Evolutionary conservation across 2,113 vertebrate species (phyloP).

Genomic region (Bos indicus): DNA sequence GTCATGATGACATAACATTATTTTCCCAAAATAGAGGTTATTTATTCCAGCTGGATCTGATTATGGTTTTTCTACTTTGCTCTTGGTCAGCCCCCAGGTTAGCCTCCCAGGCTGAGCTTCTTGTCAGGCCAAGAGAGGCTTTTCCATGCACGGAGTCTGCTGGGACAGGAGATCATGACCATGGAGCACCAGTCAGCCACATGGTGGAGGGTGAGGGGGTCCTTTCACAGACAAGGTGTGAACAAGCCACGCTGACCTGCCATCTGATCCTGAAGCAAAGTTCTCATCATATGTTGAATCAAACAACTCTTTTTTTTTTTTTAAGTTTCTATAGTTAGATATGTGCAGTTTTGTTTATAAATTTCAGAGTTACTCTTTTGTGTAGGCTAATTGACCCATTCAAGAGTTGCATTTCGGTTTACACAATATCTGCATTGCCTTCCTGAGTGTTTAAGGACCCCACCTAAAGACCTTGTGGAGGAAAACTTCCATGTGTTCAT

Average conservation of each 20-base stretch:
- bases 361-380: background rate
- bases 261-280: background rate
- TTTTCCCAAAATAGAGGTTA: slow-evolving; percentile 20
- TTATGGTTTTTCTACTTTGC: slow-evolving; percentile 10
- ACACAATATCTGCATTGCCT: background rate
- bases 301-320: background rate
- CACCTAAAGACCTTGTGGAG: background rate
- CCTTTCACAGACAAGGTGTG: background rate
- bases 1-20: slow-evolving; percentile 16
- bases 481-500: background rate
- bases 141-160: background rate
- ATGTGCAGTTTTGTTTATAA: background rate
- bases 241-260: background rate
- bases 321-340: background rate
- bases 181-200: background rate
- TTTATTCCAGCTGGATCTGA: slow-evolving; percentile 36
- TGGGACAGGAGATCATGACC: background rate
- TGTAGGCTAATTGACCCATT: background rate
- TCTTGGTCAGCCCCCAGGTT: background rate
- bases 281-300: background rate
- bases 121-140: background rate
- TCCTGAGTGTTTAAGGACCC: background rate
- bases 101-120: background rate
- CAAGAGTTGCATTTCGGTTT: background rate
- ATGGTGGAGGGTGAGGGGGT: background rate